Evolutionary conservation across 2,888 invertebrate genomes (phyloP).

Genomic region (Ennomos erosarius): DNA sequence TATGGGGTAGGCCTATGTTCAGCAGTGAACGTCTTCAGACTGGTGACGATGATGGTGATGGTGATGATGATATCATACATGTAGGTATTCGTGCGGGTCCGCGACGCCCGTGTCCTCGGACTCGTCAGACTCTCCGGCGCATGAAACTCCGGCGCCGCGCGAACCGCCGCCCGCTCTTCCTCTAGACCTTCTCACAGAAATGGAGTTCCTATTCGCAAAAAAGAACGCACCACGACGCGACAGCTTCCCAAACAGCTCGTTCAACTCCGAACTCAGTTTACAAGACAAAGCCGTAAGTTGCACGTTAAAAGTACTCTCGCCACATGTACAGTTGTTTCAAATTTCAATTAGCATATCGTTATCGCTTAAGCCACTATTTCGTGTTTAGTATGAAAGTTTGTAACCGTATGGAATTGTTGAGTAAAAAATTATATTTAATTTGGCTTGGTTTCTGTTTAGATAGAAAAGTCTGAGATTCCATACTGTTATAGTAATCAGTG

Average conservation of each 20-base stretch:
- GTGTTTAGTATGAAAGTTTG: background rate
- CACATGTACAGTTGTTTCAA: slow-evolving; percentile 16
- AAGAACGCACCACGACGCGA: slow-evolving; percentile 61
- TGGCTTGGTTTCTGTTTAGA: too few species aligned
- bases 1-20: too few species aligned
- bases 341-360: slow-evolving; percentile 25
- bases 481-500: slow-evolving; percentile 15
- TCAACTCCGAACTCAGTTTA: slow-evolving; percentile 58
- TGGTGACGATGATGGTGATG: too few species aligned
- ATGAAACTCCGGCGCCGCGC: slow-evolving; percentile 53
- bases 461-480: background rate
- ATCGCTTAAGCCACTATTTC: slow-evolving; percentile 26
- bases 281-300: slow-evolving; percentile 73
- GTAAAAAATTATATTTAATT: too few species aligned
- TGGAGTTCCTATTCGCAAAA: slow-evolving; percentile 71
- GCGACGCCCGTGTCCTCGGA: slow-evolving; percentile 76
- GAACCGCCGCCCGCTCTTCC: slow-evolving; percentile 62
- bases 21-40: too few species aligned
- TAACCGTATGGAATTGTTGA: slow-evolving; percentile 3
- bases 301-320: background rate
- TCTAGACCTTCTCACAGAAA: slow-evolving; percentile 76
- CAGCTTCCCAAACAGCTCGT: slow-evolving; percentile 65
- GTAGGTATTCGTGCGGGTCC: slow-evolving; percentile 77
- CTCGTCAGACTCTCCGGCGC: slow-evolving; percentile 67
- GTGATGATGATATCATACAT: background rate